Base-by-base conservation (phyloP, 1,140 invertebrate species). In the Sesamia nonagrioides region DNA sequence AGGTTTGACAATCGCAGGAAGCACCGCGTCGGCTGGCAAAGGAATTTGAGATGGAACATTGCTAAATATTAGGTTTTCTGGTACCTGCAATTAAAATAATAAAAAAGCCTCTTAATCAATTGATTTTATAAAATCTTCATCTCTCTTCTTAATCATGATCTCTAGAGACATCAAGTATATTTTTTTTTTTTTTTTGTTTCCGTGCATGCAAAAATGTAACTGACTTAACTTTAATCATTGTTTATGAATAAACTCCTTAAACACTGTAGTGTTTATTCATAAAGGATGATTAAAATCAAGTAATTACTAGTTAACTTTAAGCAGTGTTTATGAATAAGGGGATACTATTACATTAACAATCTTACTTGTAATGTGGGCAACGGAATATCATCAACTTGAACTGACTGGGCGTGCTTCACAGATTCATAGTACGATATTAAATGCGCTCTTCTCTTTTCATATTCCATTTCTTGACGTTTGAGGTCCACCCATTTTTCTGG, bases 351-450 rank as follows among this genome's bases (percentile, higher is more conserved):
- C 33, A 15, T n/a, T 1, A 7, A 61, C 66, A 66, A 48, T 84
- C 84, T 84, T 88, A 96, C 96, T 95, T 95, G 95, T 82, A 94
- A 91, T 90, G 87, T 95, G 84, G 98, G 98, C 77, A 99, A 94
- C 8, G 98, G 98, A 95, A 99, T 99, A 92, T 99, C 98, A 95
- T 99, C 98, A n/a, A 99, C 96, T 95, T 98, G 97, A 1, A 99
- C 98, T 90, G 98, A 97, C 91, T 99, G 98, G 8, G 99, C 98
- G 95, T 98, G 98, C 88, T 97, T 97, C 0, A 99, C 99, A 80
- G 98, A 98, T 93, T 99, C 98, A 95, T 97, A 99, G 95, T 98
- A 99, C 48, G 98, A 97, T 61, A 99, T 97, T 66, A 99, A 95
- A 91, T 98, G 97, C 88, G 97, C 96, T 88, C 98, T 95, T 88